Evolutionary conservation across 2,888 invertebrate genomes (phyloP).

Genomic region (Tenthredo amoena): DNA sequence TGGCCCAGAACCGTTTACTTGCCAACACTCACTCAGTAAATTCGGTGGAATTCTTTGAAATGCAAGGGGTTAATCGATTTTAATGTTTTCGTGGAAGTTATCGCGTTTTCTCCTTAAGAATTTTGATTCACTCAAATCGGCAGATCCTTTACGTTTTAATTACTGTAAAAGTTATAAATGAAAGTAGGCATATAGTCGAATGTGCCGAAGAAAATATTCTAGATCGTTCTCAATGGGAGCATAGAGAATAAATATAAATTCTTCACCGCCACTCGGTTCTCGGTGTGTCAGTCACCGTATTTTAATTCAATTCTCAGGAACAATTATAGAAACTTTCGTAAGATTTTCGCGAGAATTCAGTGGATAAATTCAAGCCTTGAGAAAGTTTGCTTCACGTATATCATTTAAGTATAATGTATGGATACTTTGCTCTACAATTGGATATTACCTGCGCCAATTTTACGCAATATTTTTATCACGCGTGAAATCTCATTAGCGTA

Average conservation of each 20-base stretch:
- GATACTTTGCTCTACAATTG: slow-evolving; percentile 33
- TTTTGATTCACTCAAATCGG: neutral
- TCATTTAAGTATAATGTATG: slow-evolving; percentile 14
- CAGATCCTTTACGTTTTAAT: neutral
- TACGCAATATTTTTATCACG: slow-evolving; percentile 28
- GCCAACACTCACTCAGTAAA: neutral
- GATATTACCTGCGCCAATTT: slow-evolving; percentile 18
- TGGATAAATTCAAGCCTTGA: slow-evolving; percentile 56
- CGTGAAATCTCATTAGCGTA: neutral
- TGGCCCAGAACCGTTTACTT: neutral
- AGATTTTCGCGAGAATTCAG: slow-evolving; percentile 51
- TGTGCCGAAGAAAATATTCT: neutral
- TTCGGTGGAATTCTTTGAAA: neutral
- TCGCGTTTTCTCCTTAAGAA: neutral
- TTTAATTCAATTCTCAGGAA: slow-evolving; percentile 50
- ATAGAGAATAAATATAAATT: neutral
- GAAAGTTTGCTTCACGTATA: slow-evolving; percentile 52
- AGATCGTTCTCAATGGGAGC: neutral
- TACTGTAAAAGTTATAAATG: neutral
- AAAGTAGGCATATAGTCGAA: neutral
- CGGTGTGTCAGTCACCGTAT: neutral
- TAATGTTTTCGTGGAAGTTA: neutral
- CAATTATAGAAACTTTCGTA: slow-evolving; percentile 58
- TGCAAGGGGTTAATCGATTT: neutral
- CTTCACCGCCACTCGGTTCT: neutral